These are phyloP conservation scores for Temnopleurus reevesii DNA, from an alignment of 53 echinoderm and acorn worm genomes.

Conservation along the genomic window DNA sequence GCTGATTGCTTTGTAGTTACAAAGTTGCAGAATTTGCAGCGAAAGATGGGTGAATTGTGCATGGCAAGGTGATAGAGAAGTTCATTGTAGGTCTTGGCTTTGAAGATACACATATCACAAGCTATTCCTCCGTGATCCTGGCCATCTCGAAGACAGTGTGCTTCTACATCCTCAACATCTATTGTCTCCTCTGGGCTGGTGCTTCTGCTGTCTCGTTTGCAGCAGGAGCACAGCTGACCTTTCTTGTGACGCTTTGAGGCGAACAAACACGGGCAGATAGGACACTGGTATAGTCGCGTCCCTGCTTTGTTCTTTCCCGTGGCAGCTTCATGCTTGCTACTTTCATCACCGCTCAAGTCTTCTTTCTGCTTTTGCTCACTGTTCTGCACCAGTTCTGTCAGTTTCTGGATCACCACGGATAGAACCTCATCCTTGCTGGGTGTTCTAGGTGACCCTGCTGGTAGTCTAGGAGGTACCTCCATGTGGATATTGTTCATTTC, in stretches of 20 bases:
- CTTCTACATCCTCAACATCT: not conserved
- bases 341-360: not conserved
- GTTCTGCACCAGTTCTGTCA: slow-evolving; percentile 88
- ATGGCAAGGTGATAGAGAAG: slow-evolving; percentile 83
- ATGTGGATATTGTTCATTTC: not conserved
- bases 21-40: slow-evolving; percentile 93
- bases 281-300: slow-evolving; percentile 79
- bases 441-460: not conserved
- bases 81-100: slow-evolving; percentile 61
- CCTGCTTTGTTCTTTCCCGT: not conserved
- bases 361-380: slow-evolving; percentile 64
- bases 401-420: slow-evolving; percentile 95
- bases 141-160: slow-evolving; percentile 20
- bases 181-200: not conserved
- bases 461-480: not conserved
- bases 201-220: slow-evolving; percentile 56
- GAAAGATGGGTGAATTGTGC: slow-evolving; percentile 82
- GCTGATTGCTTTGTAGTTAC: slow-evolving; percentile 72
- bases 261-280: slow-evolving; percentile 90
- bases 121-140: slow-evolving; percentile 36
- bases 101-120: slow-evolving; percentile 65
- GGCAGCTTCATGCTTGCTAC: not conserved
- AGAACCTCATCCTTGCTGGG: slow-evolving; percentile 88
- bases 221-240: slow-evolving; percentile 77
- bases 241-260: slow-evolving; percentile 66